Percentiles rank a stretch among this genome's conserved stretches.
These are phyloP conservation scores for Dipus sagitta DNA, from an alignment of 2,797 vertebrate species.

Conservation along the genomic window DNA sequence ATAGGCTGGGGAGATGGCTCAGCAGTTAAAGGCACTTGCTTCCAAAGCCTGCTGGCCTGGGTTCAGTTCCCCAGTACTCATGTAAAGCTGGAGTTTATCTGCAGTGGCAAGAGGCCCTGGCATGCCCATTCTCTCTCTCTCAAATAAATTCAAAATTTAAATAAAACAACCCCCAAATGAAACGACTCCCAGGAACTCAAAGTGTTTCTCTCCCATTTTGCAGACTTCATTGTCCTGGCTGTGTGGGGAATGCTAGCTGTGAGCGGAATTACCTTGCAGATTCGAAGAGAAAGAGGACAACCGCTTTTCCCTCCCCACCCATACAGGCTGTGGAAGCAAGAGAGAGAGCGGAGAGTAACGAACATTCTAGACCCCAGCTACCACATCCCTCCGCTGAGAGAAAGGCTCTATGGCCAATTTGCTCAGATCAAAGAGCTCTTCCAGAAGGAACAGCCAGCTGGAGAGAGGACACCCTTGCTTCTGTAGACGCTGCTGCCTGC, in stretches of 20 bases:
- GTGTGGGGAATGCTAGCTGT: slow-evolving; percentile 93
- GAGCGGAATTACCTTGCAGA: slow-evolving; percentile 91
- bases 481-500: slow-evolving; percentile 85
- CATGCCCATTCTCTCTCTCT: too few relatives aligned
- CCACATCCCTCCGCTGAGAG: slow-evolving; percentile 92
- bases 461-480: slow-evolving; percentile 95
- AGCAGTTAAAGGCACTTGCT: too few relatives aligned
- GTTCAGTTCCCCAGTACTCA: too few relatives aligned
- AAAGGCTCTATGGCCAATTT: slow-evolving; percentile 89
- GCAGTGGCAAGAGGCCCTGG: too few relatives aligned
- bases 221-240: slow-evolving; percentile 94
- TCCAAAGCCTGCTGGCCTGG: too few relatives aligned
- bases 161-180: neutral
- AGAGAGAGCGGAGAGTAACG: slow-evolving; percentile 94
- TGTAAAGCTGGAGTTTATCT: too few relatives aligned
- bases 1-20: too few relatives aligned
- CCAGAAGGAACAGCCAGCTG: slow-evolving; percentile 87
- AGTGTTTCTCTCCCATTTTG: neutral
- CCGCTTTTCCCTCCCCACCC: slow-evolving; percentile 95
- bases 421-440: slow-evolving; percentile 87
- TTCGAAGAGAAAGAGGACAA: slow-evolving; percentile 91
- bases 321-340: slow-evolving; percentile 94
- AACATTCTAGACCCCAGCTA: slow-evolving; percentile 97
- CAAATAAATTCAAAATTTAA: neutral
- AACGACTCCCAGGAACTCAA: neutral